These are phyloP conservation scores for Lagocephalus sceleratus DNA, from an alignment of 2,797 vertebrate species.

Conservation along the genomic window DNA sequence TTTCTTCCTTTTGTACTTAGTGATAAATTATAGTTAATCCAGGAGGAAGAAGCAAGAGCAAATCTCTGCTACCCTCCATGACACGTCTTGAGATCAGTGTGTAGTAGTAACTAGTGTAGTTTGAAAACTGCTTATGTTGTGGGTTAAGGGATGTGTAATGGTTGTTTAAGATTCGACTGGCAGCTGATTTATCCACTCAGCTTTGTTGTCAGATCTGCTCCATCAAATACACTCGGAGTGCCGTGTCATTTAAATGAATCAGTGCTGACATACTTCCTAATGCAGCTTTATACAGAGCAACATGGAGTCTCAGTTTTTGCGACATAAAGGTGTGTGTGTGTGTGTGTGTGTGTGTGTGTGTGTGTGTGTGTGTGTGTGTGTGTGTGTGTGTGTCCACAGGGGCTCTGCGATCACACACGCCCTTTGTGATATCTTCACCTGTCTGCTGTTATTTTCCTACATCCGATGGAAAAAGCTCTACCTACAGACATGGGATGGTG, in stretches of 20 bases:
- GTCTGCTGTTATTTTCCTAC: slow-evolving; percentile 82
- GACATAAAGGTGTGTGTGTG: no score
- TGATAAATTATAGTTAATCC: not conserved
- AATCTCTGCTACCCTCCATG: no score
- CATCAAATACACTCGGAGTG: slow-evolving; percentile 4
- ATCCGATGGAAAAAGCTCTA: slow-evolving; percentile 85
- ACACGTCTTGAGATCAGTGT: no score
- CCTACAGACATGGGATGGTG: slow-evolving; percentile 87
- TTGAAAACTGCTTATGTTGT: no score
- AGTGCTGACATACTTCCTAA: not conserved
- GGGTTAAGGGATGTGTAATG: no score
- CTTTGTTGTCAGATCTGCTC: slow-evolving; percentile 1
- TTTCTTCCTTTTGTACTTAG: not conserved
- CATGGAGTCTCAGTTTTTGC: not conserved
- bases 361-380: no score
- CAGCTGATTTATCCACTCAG: slow-evolving; percentile 27
- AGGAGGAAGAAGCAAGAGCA: no score
- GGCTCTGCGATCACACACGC: slow-evolving; percentile 87
- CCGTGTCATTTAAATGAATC: not conserved
- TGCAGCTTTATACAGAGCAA: not conserved
- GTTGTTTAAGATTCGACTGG: slow-evolving; percentile 44
- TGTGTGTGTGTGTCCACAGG: slow-evolving; percentile 64
- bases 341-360: no score
- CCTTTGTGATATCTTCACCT: slow-evolving; percentile 79
- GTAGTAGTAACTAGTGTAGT: no score